These are phyloP conservation scores for Sigmodon hispidus DNA, from an alignment of 2,113 vertebrate species.

Conservation along the genomic window DNA sequence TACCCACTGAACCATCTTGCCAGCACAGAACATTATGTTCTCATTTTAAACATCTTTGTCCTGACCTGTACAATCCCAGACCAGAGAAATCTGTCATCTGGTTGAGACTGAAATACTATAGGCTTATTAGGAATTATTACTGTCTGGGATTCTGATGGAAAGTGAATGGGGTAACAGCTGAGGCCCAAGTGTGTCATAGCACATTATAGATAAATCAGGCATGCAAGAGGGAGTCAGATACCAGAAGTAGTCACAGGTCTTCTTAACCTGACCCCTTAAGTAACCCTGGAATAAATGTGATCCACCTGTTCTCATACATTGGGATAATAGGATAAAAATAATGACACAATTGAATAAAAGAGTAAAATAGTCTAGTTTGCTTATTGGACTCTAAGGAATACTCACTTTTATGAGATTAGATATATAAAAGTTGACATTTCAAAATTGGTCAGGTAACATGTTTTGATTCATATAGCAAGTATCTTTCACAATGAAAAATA, in stretches of 20 bases:
- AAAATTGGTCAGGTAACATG: not conserved
- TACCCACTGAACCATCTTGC: not conserved
- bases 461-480: not conserved
- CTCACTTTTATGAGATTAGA: not conserved
- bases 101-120: not conserved
- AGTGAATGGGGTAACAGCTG: not conserved
- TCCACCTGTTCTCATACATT: not conserved
- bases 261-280: not conserved
- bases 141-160: not conserved
- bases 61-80: conserved; percentile 44
- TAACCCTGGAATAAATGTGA: not conserved
- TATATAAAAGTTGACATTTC: not conserved
- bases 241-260: not conserved
- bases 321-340: not conserved
- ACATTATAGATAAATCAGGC: not conserved
- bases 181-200: not conserved
- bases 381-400: not conserved
- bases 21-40: not conserved
- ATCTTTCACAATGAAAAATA: not conserved
- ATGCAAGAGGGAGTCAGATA: not conserved
- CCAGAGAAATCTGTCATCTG: not conserved
- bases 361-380: not conserved
- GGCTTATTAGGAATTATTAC: conserved; percentile 15
- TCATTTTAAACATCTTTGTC: not conserved
- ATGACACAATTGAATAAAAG: not conserved